Evolutionary conservation across 2,797 vertebrate genomes (phyloP).

Genomic region (Dendrocincla fuliginosa): DNA sequence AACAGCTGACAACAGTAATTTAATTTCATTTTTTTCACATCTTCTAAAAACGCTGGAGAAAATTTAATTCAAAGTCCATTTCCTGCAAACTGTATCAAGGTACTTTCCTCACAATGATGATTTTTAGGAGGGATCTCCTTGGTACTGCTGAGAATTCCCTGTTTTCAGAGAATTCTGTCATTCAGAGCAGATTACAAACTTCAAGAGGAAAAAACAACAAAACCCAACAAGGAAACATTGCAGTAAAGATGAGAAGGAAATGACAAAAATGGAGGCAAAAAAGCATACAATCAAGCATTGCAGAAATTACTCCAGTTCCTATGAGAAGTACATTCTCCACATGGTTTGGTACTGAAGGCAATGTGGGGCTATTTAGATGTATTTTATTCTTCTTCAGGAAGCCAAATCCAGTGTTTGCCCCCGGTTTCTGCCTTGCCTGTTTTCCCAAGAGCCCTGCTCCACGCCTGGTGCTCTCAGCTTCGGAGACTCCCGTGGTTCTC

Average conservation of each 20-base stretch:
- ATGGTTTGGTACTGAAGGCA: neutral
- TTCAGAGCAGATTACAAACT: neutral
- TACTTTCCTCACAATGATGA: neutral
- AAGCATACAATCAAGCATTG: neutral
- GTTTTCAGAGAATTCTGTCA: neutral
- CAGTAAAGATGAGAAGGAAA: neutral
- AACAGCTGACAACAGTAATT: neutral
- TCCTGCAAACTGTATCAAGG: neutral
- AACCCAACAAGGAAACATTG: rapidly evolving
- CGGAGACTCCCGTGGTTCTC: rapidly evolving
- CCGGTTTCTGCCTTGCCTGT: rapidly evolving
- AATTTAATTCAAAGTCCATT: neutral
- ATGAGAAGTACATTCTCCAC: neutral
- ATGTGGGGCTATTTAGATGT: neutral
- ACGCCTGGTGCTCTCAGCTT: neutral
- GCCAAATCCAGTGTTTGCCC: neutral
- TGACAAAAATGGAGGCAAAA: neutral
- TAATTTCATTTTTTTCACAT: neutral
- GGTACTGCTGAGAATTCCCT: neutral
- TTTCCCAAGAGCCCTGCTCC: neutral
- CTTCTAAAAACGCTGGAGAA: neutral
- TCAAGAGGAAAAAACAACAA: too few relatives aligned
- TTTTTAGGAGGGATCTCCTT: neutral
- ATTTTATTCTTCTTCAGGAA: neutral
- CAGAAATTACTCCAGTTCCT: neutral